Evolutionary conservation across 1,140 invertebrate genomes (phyloP), one percentile per base, ranked within the genome.

Genomic region (Bombus fervidus): DNA sequence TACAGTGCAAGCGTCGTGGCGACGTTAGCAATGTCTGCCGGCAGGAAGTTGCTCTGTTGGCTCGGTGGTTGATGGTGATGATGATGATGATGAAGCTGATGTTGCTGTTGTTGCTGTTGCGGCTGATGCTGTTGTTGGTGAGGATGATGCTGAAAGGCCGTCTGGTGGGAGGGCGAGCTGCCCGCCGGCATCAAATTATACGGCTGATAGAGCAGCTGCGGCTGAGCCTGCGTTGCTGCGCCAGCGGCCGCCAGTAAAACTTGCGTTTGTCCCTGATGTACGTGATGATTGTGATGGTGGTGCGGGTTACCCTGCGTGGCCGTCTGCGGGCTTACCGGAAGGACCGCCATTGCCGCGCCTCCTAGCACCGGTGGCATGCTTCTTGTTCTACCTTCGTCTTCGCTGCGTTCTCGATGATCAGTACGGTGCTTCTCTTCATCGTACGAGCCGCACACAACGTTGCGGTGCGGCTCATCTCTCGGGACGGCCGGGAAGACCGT

Each of bases 271-370:
- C 91, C 93, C 89, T 92, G 93, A 39, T 87, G 88, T 85, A 88
- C 89, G 86, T 88, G 89, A 83, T 91, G 90, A 80, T 81, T 68
- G 71, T 86, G 88, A 88, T 93, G 92, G 72, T 92, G 86, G 87
- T 93, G 92, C 89, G 92, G 91, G 88, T 89, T 93, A 89, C 93
- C 93, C 92, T 95, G 94, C 86, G 94, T 94, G 91, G 94, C 95
- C 92, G 94, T 94, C 89, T 95, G 94, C 93, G 95, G 94, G 91
- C 94, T 95, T 90, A 94, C 94, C 93, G 95, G 95, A 94, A 95
- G 95, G 86, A 95, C 94, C 93, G 95, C 95, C 95, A 95, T 95
- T 92, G 95, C 92, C 87, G 94, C 94, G 83, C 93, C 95, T 92
- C 95, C 94, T 95, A 95, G 87, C 91, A 95, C 94, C 91, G 95